Evolutionary conservation across 1,140 invertebrate species (phyloP).

Genomic region (Pachypeltis micranthus): DNA sequence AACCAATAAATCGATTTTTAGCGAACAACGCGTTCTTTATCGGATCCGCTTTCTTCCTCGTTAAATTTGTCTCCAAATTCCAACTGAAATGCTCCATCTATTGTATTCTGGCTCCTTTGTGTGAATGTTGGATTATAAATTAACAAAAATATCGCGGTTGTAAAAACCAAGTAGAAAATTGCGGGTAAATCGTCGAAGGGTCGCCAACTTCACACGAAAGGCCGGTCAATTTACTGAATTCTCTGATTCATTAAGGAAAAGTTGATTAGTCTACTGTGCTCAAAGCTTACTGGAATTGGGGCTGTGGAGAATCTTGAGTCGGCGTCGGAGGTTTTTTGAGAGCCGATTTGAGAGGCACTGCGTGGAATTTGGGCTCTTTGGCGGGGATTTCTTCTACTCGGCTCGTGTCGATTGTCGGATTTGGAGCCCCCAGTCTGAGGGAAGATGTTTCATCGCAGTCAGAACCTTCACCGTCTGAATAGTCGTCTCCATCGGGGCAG

Average conservation of each 20-base stretch:
- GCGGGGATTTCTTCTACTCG: slow-evolving; percentile 80
- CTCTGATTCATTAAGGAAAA: no score
- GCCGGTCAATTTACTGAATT: no score
- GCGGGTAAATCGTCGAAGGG: no score
- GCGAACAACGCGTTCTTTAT: no score
- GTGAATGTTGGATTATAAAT: no score
- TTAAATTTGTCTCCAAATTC: no score
- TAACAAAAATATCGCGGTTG: no score
- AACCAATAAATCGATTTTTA: no score
- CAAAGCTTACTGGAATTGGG: slow-evolving; percentile 36
- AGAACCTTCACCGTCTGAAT: slow-evolving; percentile 44
- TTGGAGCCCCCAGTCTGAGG: slow-evolving; percentile 41
- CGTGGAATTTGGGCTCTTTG: slow-evolving; percentile 73
- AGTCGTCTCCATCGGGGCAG: slow-evolving; percentile 41
- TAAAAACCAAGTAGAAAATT: no score
- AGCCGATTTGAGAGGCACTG: slow-evolving; percentile 81
- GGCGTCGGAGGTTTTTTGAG: slow-evolving; percentile 69
- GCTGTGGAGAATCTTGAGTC: slow-evolving; percentile 59
- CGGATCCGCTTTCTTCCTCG: no score
- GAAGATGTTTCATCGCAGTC: slow-evolving; percentile 36
- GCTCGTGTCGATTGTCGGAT: slow-evolving; percentile 59
- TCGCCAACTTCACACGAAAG: neutral
- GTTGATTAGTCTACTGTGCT: neutral
- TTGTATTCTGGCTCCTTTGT: no score
- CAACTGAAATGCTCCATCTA: no score